Conservation (phyloP, 2,113 vertebrate genomes). For the Mixornis gularis region DNA sequence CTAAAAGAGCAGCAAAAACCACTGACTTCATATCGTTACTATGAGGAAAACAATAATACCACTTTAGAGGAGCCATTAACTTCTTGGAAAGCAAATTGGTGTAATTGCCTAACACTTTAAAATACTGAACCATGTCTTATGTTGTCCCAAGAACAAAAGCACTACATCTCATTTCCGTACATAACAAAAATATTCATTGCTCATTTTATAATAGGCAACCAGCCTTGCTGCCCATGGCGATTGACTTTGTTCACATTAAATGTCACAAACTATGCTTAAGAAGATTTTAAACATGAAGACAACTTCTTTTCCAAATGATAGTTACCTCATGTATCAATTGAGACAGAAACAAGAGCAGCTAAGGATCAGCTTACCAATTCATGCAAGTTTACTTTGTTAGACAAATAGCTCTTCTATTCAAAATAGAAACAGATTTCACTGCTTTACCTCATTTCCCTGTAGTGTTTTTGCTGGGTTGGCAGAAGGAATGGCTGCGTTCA, state of each 20-base stretch:
- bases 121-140: not conserved
- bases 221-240: not conserved
- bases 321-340: not conserved
- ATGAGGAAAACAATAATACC: not conserved
- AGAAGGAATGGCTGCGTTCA: constrained; percentile 90
- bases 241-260: not conserved
- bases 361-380: not conserved
- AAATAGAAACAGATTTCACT: not conserved
- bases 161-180: not conserved
- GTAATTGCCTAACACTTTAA: not conserved
- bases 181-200: not conserved
- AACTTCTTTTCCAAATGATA: not conserved
- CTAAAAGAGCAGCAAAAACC: not conserved
- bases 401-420: not conserved
- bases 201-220: not conserved
- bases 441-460: constrained; percentile 91
- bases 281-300: not conserved
- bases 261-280: not conserved
- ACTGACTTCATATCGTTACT: not conserved
- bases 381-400: not conserved
- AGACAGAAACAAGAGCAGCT: not conserved
- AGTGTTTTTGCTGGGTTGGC: constrained; percentile 94
- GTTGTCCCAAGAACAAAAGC: not conserved
- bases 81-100: not conserved
- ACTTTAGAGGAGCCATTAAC: not conserved